Base-by-base conservation (phyloP, 1,140 invertebrate species). In the Formica selysi region DNA sequence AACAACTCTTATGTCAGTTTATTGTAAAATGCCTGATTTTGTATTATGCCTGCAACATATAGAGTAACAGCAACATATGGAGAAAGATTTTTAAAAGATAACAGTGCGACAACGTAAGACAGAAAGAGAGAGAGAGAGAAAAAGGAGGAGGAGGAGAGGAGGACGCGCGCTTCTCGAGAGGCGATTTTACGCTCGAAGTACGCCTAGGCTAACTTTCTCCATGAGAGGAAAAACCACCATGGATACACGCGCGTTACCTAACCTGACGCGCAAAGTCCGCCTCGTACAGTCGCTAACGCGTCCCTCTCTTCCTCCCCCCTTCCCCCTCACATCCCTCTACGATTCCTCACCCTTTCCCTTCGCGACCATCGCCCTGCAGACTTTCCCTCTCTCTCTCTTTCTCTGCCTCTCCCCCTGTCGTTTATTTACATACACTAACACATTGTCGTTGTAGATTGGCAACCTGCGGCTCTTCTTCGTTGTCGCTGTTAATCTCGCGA, bases 171-270 rank as follows among this genome's bases (percentile, higher is more conserved):
- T 41, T 29, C 51, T 22, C 16, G 76, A 76, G 86, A 78, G 70
- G 65, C 71, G 90, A 89, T 91, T 91, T 91, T 91, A 91, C 87
- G 90, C 88, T 91, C 78, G 57, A 89, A 65, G 88, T 83, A 48
- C 62, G 79, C 81, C 87, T 91, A 91, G 87, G 71, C 85, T 85
- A 90, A 91, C 91, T 91, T 91, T 91, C 91, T 90, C 89, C 78
- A 26, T 26, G 76, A 51, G 32, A 65, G 29, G 87, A 86, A 91
- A 89, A 91, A 84, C 70, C 73, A 73, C 74, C 86, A 88, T 83
- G 78, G 89, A 90, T 90, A 90, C 85, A 68, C 79, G 88, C 85
- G 68, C 85, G 88, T 90, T 90, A 90, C 89, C 89, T 90, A 90
- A 90, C 88, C 86, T 84, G 80, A 90, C 88, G 86, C 84, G 88